Evolutionary conservation across 2,888 invertebrate species (phyloP).

Genomic region (Barypeithes pellucidus): DNA sequence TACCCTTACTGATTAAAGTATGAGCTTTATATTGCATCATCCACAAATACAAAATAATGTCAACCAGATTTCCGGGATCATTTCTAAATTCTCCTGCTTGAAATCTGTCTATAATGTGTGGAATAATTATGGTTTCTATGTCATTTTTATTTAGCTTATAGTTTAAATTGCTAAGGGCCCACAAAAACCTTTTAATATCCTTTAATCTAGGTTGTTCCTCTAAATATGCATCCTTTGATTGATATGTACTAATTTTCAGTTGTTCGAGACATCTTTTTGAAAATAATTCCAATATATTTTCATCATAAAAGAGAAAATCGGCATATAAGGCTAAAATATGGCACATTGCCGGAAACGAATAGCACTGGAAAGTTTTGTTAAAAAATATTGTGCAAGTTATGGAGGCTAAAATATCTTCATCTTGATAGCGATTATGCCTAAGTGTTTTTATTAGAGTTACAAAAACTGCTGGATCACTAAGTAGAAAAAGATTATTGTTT

Average conservation of each 20-base stretch:
- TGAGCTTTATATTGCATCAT: constrained; percentile 66
- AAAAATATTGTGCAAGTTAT: constrained; percentile 67
- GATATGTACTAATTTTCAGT: constrained; percentile 58
- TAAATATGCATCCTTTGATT: constrained; percentile 55
- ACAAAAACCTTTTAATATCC: constrained; percentile 70
- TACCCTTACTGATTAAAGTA: constrained; percentile 62
- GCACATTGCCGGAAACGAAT: constrained; percentile 66
- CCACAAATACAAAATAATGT: constrained; percentile 69
- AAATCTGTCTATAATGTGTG: constrained; percentile 62
- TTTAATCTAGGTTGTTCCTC: constrained; percentile 65
- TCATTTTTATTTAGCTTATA: constrained; percentile 60
- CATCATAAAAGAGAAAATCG: constrained; percentile 67
- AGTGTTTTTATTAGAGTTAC: constrained; percentile 69
- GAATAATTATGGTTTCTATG: constrained; percentile 63
- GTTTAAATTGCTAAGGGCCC: constrained; percentile 67
- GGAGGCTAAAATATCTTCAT: constrained; percentile 66
- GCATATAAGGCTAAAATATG: constrained; percentile 70
- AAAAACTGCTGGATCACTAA: constrained; percentile 68
- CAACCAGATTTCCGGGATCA: constrained; percentile 63
- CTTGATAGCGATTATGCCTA: constrained; percentile 66
- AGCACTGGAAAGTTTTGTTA: constrained; percentile 64
- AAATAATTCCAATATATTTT: constrained; percentile 63
- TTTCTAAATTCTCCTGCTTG: constrained; percentile 59
- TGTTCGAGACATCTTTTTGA: constrained; percentile 62
- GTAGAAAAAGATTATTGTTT: constrained; percentile 64